Conservation (phyloP, 2,888 invertebrate genomes). For the Drosophila cyrtoloma region DNA sequence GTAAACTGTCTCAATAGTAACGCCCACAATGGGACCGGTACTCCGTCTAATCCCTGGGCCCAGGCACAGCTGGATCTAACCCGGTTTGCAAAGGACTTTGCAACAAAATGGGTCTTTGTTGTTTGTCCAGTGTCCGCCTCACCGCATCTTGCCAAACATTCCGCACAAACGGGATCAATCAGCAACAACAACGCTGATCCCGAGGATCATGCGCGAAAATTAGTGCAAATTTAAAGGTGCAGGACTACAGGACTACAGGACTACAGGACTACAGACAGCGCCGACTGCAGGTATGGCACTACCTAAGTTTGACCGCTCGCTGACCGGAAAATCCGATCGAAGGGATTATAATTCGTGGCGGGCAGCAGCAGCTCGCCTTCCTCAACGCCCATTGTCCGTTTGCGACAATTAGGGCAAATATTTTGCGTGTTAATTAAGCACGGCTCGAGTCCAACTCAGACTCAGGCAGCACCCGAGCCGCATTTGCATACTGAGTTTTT, state of each 20-base stretch:
- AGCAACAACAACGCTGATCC: constrained; percentile 54
- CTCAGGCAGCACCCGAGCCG: background rate
- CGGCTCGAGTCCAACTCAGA: constrained; percentile 35
- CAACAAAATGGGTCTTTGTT: constrained; percentile 37
- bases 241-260: background rate
- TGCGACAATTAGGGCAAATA: constrained; percentile 82
- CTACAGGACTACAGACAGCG: background rate
- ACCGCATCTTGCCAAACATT: constrained; percentile 71
- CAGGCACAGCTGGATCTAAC: constrained; percentile 63
- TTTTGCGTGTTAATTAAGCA: constrained; percentile 83
- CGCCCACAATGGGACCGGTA: constrained; percentile 53
- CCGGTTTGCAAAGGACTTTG: constrained; percentile 36
- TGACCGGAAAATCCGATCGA: constrained; percentile 82
- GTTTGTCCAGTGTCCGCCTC: constrained; percentile 66
- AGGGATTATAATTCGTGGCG: constrained; percentile 73
- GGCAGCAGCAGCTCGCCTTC: constrained; percentile 4
- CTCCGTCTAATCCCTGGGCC: constrained; percentile 58
- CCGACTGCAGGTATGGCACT: constrained; percentile 50
- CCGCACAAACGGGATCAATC: constrained; percentile 81
- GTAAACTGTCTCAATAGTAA: constrained; percentile 79
- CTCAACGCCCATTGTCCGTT: constrained; percentile 36
- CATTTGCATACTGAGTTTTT: constrained; percentile 66
- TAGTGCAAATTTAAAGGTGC: constrained; percentile 62
- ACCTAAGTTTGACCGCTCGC: constrained; percentile 35
- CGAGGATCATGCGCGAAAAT: constrained; percentile 67